These are phyloP conservation scores for Anagyrus pseudococci DNA, from an alignment of 2,888 invertebrate species.

Conservation along the genomic window DNA sequence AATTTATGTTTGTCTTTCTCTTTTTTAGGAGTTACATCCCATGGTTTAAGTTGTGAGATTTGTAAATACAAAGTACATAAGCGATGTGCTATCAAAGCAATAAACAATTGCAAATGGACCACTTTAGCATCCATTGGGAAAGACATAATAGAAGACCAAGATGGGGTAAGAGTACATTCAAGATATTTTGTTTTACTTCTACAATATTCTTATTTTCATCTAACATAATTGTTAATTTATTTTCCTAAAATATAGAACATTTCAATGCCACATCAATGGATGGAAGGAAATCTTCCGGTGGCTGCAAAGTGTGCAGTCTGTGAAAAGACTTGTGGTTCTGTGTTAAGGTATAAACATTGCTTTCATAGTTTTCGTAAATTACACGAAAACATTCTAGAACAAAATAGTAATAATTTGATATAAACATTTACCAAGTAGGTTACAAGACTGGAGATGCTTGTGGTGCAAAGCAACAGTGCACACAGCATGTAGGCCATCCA, in stretches of 20 bases:
- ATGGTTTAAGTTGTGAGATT: conserved; percentile 95
- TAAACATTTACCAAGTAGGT: conserved; percentile 60
- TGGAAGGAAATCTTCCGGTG: conserved; percentile 96
- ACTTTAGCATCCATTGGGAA: conserved; percentile 94
- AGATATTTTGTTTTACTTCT: not conserved
- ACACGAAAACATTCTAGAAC: not conserved
- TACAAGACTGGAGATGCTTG: conserved; percentile 96
- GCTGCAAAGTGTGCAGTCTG: conserved; percentile 92
- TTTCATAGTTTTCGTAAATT: conserved; percentile 9
- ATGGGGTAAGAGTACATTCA: conserved; percentile 72
- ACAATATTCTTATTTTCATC: not conserved
- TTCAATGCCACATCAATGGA: conserved; percentile 97
- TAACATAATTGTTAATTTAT: conserved; percentile 5
- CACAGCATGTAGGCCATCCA: conserved; percentile 84
- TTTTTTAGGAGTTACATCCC: conserved; percentile 84
- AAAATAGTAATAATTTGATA: conserved; percentile 11
- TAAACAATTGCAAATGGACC: conserved; percentile 97
- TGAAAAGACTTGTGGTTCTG: conserved; percentile 96
- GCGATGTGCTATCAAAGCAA: conserved; percentile 89
- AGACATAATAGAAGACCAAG: conserved; percentile 90
- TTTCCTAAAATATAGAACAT: conserved; percentile 69
- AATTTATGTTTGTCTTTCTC: conserved; percentile 9
- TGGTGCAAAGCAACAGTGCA: conserved; percentile 95
- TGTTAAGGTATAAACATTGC: conserved; percentile 71
- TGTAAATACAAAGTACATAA: conserved; percentile 98